Percentiles rank a stretch among this genome's conserved stretches.
Evolutionary conservation across 2,888 invertebrate species (phyloP).

Genomic region (Hirtodrosophila trivittata): DNA sequence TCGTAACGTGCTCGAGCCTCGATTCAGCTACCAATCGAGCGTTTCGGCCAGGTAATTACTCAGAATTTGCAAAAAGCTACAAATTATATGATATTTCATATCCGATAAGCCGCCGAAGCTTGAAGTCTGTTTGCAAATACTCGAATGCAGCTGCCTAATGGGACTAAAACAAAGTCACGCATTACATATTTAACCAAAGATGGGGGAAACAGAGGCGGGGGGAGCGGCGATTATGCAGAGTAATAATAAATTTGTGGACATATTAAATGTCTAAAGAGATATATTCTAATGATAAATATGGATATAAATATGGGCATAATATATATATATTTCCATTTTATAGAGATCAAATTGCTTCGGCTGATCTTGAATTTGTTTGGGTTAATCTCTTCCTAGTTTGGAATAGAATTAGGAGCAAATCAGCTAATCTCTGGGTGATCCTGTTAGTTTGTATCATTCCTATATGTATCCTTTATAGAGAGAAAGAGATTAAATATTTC

Average conservation of each 20-base stretch:
- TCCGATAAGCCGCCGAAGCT: slow-evolving; percentile 56
- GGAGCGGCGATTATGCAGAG: not conserved
- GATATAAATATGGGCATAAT: not conserved
- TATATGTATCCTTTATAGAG: too few relatives aligned
- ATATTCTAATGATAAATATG: not conserved
- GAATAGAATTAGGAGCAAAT: too few relatives aligned
- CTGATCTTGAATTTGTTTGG: too few relatives aligned
- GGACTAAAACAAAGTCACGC: slow-evolving; percentile 43
- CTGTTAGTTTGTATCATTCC: too few relatives aligned
- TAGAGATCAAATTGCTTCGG: too few relatives aligned
- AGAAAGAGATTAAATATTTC: too few relatives aligned
- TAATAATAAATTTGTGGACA: slow-evolving; percentile 30
- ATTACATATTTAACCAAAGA: not conserved
- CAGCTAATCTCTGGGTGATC: too few relatives aligned
- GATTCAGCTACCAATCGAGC: not conserved
- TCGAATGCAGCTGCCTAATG: slow-evolving; percentile 6
- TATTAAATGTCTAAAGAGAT: slow-evolving; percentile 15
- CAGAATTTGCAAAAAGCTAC: slow-evolving; percentile 60
- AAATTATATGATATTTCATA: slow-evolving; percentile 63
- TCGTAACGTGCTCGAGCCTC: slow-evolving; percentile 13
- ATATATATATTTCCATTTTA: not conserved
- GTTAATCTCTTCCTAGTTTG: too few relatives aligned
- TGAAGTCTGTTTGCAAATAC: slow-evolving; percentile 51
- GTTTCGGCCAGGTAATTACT: slow-evolving; percentile 59
- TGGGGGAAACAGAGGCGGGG: not conserved